Percentiles rank a stretch among this genome's conserved stretches.
Evolutionary conservation across 2,888 invertebrate species (phyloP).

Genomic region (Palloptera scutellata): DNA sequence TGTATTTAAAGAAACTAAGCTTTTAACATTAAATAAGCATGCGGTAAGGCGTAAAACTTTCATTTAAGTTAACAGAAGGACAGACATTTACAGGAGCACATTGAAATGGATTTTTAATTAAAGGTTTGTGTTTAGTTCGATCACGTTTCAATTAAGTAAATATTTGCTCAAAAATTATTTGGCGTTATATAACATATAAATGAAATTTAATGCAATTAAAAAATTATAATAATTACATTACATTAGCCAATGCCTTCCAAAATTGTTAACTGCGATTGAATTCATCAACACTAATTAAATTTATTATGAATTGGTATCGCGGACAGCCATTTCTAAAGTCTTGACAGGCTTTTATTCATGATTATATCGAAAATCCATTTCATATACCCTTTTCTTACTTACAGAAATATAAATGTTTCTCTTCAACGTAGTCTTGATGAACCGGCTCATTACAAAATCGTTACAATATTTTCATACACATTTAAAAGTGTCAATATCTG

Average conservation of each 20-base stretch:
- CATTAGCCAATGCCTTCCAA: too few species aligned
- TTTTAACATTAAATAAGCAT: constrained; percentile 44
- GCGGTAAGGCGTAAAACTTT: constrained; percentile 42
- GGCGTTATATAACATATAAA: neutral
- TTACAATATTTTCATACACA: too few species aligned
- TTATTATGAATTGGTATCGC: too few species aligned
- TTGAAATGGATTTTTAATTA: constrained; percentile 26
- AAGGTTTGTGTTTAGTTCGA: neutral
- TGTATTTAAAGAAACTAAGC: constrained; percentile 10
- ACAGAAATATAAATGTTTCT: constrained; percentile 42
- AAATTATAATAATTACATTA: neutral
- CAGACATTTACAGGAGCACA: constrained; percentile 48
- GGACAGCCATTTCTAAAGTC: too few species aligned
- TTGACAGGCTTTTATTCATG: too few species aligned
- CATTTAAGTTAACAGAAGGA: constrained; percentile 44
- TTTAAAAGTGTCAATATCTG: too few species aligned
- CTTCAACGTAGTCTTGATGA: too few species aligned
- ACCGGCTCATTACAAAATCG: too few species aligned
- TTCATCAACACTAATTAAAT: too few species aligned
- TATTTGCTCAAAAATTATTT: constrained; percentile 1
- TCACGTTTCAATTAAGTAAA: neutral
- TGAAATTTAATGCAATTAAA: constrained; percentile 3
- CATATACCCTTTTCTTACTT: constrained; percentile 31
- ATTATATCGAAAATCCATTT: constrained; percentile 31
- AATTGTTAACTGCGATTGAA: too few species aligned